phyloP scores from a whole-genome alignment of 2,113 vertebrate genomes.

The Thermophis baileyi region DNA sequence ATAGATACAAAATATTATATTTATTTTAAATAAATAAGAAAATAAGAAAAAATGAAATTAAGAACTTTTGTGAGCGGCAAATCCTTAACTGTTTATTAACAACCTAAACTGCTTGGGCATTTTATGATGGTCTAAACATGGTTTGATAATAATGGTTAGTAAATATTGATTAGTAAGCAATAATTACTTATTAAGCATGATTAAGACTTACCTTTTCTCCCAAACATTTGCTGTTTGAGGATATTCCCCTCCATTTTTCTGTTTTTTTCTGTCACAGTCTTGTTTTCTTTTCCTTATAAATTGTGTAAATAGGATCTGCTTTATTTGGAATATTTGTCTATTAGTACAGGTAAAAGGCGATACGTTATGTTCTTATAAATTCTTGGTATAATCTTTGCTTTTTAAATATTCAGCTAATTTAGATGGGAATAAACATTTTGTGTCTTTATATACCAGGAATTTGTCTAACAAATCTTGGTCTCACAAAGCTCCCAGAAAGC shows the following conservation, averaged over 20 bases:
- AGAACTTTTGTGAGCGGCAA: background rate
- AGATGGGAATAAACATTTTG: background rate
- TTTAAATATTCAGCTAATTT: background rate
- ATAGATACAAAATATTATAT: background rate
- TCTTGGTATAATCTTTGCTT: background rate
- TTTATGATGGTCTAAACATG: background rate
- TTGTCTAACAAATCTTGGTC: background rate
- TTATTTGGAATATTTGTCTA: background rate
- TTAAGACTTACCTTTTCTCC: background rate
- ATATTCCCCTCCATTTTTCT: background rate
- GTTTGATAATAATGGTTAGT: background rate
- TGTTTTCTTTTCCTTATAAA: background rate
- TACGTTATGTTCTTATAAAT: background rate
- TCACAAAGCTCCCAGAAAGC: background rate
- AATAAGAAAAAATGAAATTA: background rate
- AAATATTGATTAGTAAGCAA: background rate
- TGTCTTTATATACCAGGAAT: background rate
- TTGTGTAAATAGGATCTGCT: background rate
- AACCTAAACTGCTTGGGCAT: background rate
- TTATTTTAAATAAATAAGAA: background rate
- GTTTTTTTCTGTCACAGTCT: background rate
- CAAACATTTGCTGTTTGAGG: background rate
- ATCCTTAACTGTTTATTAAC: background rate
- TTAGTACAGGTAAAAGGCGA: background rate
- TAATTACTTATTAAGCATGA: background rate